Evolutionary conservation across 2,888 invertebrate species (phyloP).

Genomic region (Drosophila glabriapex): DNA sequence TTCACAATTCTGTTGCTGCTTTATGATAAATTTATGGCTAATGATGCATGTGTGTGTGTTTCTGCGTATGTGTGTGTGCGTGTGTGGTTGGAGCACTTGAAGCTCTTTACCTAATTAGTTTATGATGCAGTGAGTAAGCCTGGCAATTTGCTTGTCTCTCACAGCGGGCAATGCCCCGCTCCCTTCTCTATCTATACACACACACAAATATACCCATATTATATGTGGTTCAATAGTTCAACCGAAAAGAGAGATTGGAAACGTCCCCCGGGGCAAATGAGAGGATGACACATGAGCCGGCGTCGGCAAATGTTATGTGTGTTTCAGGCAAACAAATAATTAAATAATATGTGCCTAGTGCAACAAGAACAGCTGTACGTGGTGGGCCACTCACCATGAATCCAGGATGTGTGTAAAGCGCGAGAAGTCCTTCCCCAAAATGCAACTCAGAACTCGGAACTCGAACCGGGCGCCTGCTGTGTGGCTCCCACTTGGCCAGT

Average conservation of each 20-base stretch:
- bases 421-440: slow-evolving; percentile 53
- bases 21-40: slow-evolving; percentile 17
- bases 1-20: slow-evolving; percentile 12
- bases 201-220: background rate
- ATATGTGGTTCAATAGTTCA: slow-evolving; percentile 41
- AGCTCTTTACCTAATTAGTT: slow-evolving; percentile 63
- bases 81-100: slow-evolving; percentile 34
- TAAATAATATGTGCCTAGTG: slow-evolving; percentile 68
- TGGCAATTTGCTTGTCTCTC: slow-evolving; percentile 55
- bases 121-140: slow-evolving; percentile 54
- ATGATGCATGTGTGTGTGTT: background rate
- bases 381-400: slow-evolving; percentile 71
- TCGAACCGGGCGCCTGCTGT: slow-evolving; percentile 43
- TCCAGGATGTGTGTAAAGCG: slow-evolving; percentile 62
- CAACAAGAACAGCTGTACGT: slow-evolving; percentile 58
- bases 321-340: slow-evolving; percentile 70
- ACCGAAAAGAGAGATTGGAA: slow-evolving; percentile 23
- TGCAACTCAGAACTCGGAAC: slow-evolving; percentile 54
- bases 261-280: slow-evolving; percentile 16
- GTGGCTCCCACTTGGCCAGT: slow-evolving; percentile 54
- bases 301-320: slow-evolving; percentile 27
- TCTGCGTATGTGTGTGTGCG: slow-evolving; percentile 1
- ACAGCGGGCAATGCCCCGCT: slow-evolving; percentile 40
- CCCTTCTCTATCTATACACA: slow-evolving; percentile 8
- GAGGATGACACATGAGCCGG: slow-evolving; percentile 58